Conservation (phyloP, 2,797 vertebrate genomes). For the Sebastes diaconus region DNA sequence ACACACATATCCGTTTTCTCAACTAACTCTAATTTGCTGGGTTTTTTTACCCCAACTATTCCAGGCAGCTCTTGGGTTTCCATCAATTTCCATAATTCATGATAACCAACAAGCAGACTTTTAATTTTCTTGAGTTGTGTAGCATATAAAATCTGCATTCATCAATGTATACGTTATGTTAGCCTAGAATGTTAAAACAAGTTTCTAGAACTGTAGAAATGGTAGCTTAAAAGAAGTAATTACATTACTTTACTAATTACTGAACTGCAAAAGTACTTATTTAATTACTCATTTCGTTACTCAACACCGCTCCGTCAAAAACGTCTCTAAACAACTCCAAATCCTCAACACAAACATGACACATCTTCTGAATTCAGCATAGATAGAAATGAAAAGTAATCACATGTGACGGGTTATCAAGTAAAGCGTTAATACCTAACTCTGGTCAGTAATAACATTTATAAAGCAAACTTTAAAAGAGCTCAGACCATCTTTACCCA, state of each 20-base stretch:
- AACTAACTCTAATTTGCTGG: neutral
- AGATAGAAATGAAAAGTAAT: neutral
- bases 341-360: neutral
- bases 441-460: neutral
- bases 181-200: neutral
- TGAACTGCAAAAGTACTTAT: neutral
- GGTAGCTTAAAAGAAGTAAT: neutral
- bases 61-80: neutral
- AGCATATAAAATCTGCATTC: neutral
- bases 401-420: neutral
- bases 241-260: neutral
- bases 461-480: neutral
- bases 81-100: neutral
- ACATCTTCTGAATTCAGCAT: neutral
- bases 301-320: neutral
- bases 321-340: neutral
- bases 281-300: neutral
- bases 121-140: neutral
- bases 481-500: slow-evolving; percentile 19
- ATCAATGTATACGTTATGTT: neutral
- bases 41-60: neutral
- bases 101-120: neutral
- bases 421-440: neutral
- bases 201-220: neutral
- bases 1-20: neutral